A percentile compares a stretch with the other conserved stretches of the same genome.
Conservation (phyloP, 2,797 vertebrate genomes). For the Chanos chanos region DNA sequence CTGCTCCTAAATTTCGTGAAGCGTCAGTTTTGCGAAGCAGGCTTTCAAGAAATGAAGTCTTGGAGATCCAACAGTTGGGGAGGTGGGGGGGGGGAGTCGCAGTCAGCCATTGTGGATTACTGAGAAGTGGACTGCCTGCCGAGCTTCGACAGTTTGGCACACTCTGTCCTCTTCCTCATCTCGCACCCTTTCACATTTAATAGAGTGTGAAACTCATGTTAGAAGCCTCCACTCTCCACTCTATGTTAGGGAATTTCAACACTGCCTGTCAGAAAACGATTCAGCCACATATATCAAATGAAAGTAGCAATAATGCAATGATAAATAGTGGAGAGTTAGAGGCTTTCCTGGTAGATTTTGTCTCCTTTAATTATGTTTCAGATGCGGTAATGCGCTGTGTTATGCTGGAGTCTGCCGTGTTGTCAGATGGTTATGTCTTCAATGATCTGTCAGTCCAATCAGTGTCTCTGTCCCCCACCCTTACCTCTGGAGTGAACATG, state of each 20-base stretch:
- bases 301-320: conserved; percentile 47
- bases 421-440: conserved; percentile 6
- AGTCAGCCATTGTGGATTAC: conserved; percentile 34
- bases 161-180: conserved; percentile 54
- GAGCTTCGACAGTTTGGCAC: conserved; percentile 33
- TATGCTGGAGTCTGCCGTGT: background rate
- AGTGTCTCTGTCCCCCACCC: background rate
- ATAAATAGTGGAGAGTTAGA: conserved; percentile 32
- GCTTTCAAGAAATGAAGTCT: conserved; percentile 46
- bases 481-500: background rate
- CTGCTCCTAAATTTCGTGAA: conserved; percentile 56
- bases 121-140: conserved; percentile 29
- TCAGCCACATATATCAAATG: conserved; percentile 29
- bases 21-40: conserved; percentile 54
- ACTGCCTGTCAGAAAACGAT: conserved; percentile 30
- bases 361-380: no score
- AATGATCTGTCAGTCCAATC: conserved; percentile 14
- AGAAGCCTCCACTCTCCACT: conserved; percentile 46
- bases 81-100: no score
- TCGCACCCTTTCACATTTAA: conserved; percentile 61
- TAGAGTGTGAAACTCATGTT: conserved; percentile 59
- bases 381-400: background rate
- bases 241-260: conserved; percentile 47
- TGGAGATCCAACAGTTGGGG: no score
- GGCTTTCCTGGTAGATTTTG: no score